Evolutionary conservation across 2,113 vertebrate genomes (phyloP).

Genomic region (Trinectes maculatus): DNA sequence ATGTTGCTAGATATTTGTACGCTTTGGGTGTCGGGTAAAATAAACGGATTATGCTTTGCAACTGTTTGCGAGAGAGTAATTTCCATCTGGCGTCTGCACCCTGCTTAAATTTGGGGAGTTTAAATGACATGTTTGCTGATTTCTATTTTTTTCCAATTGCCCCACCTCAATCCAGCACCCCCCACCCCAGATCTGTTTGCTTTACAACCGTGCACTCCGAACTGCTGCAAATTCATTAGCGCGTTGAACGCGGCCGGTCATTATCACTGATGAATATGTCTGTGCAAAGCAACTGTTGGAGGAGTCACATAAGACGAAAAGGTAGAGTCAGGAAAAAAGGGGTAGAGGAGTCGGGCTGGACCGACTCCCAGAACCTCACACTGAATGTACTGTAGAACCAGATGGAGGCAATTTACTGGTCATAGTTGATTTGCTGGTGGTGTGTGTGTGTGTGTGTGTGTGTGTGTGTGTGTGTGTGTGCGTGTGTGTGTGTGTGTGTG

Average conservation of each 20-base stretch:
- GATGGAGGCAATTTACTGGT: slow-evolving; percentile 65
- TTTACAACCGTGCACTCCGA: not conserved
- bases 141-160: slow-evolving; percentile 7
- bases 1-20: slow-evolving; percentile 37
- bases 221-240: slow-evolving; percentile 8
- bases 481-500: slow-evolving; percentile 33
- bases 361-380: slow-evolving; percentile 13
- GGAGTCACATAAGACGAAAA: not conserved
- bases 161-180: not conserved
- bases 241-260: not conserved
- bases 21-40: slow-evolving; percentile 9
- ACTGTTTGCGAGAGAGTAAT: not conserved
- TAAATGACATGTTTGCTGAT: slow-evolving; percentile 23
- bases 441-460: slow-evolving; percentile 28
- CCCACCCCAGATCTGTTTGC: no score
- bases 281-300: not conserved
- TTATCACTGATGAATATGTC: slow-evolving; percentile 2
- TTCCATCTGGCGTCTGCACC: slow-evolving; percentile 8
- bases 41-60: not conserved
- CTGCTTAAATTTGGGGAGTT: slow-evolving; percentile 20
- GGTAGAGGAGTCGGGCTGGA: slow-evolving; percentile 12
- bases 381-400: slow-evolving; percentile 52
- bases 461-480: slow-evolving; percentile 14
- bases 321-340: not conserved
- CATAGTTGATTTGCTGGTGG: slow-evolving; percentile 51